Percentiles rank a stretch among this genome's conserved stretches.
phyloP scores from a whole-genome alignment of 1,140 invertebrate species.

The Zaprionus davidi region DNA sequence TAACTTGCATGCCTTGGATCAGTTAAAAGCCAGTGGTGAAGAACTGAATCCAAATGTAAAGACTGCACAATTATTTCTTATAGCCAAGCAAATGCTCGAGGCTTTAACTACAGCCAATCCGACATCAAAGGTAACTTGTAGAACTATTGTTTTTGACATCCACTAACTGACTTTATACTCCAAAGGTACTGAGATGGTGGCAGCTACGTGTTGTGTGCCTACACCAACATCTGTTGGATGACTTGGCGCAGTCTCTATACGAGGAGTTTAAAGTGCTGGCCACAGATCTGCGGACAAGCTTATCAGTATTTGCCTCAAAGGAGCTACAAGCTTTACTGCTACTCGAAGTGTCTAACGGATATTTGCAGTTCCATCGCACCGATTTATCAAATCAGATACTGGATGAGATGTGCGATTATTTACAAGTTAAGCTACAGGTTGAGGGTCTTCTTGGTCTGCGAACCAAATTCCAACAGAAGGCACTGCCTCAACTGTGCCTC shows the following conservation, averaged over 20 bases:
- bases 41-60: constrained; percentile 88
- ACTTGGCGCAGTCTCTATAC: constrained; percentile 88
- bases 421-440: constrained; percentile 88
- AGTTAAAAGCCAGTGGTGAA: constrained; percentile 86
- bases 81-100: constrained; percentile 88
- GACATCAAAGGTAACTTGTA: constrained; percentile 70
- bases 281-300: constrained; percentile 85
- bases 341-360: constrained; percentile 90
- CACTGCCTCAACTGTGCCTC: constrained; percentile 92
- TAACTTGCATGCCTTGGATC: constrained; percentile 19
- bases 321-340: constrained; percentile 88
- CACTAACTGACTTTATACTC: background rate
- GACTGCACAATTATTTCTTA: constrained; percentile 88
- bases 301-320: constrained; percentile 80
- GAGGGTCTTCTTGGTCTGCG: constrained; percentile 92
- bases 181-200: constrained; percentile 88
- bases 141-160: background rate
- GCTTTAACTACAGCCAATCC: constrained; percentile 82
- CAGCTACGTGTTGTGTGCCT: constrained; percentile 88
- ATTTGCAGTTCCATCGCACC: constrained; percentile 90
- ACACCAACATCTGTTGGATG: constrained; percentile 91
- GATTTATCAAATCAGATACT: constrained; percentile 89
- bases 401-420: constrained; percentile 86
- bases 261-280: constrained; percentile 87
- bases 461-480: constrained; percentile 93